Percentiles rank a stretch among this genome's conserved stretches.
phyloP scores from a whole-genome alignment of 2,113 vertebrate genomes.

The Anhinga rufa region DNA sequence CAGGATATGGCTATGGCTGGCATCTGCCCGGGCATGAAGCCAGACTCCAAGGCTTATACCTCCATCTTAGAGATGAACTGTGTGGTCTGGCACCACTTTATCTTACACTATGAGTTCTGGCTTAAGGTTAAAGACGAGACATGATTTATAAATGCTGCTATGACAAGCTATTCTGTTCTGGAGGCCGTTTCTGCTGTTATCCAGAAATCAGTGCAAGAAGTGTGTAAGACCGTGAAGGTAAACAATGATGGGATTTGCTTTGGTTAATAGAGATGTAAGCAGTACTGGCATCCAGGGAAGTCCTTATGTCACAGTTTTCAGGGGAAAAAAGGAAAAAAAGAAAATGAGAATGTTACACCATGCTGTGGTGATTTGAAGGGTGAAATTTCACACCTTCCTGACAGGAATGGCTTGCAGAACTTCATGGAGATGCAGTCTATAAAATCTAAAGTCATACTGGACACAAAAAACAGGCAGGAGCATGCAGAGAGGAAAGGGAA shows the following conservation, averaged over 20 bases:
- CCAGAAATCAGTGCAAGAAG: neutral
- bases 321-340: too few species aligned
- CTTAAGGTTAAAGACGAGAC: neutral
- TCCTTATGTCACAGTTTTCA: neutral
- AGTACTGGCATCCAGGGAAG: neutral
- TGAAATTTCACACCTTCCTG: neutral
- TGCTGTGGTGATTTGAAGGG: neutral
- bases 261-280: neutral
- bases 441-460: neutral
- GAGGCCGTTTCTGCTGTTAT: neutral
- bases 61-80: neutral
- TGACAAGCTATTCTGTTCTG: neutral
- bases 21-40: conserved; percentile 23
- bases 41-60: neutral
- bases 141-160: neutral
- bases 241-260: neutral
- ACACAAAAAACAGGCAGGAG: neutral
- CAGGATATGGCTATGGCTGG: conserved; percentile 21
- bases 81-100: neutral
- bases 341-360: neutral
- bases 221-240: neutral
- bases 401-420: neutral
- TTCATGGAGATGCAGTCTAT: neutral
- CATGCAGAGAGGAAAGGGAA: neutral
- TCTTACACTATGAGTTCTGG: neutral